phyloP scores from a whole-genome alignment of 2,797 vertebrate species.

The Paedocypris micromegethes region DNA sequence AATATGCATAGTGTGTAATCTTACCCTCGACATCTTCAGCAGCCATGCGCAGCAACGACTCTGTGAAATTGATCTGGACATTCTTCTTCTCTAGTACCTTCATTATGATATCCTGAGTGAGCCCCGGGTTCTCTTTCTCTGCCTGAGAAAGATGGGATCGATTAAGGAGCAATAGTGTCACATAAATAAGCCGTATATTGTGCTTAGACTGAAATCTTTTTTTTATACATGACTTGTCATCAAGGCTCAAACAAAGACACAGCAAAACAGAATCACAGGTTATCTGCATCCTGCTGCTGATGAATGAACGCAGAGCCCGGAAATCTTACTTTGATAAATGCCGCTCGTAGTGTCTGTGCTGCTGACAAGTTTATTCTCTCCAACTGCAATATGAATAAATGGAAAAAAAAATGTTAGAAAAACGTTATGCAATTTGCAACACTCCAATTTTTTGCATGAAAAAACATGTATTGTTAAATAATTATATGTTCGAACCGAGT shows the following conservation, averaged over 20 bases:
- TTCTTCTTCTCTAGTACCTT: conserved; percentile 99
- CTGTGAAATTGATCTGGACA: conserved; percentile 96
- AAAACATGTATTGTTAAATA: too few relatives aligned
- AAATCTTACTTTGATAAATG: conserved; percentile 92
- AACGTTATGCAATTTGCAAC: too few relatives aligned
- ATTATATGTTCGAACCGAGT: too few relatives aligned
- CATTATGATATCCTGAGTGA: conserved; percentile 98
- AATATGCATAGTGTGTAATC: background rate
- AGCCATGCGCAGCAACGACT: conserved; percentile 96
- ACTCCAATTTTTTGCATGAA: too few relatives aligned
- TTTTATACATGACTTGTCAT: background rate
- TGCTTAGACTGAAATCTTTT: conserved; percentile 3
- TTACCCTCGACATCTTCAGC: conserved; percentile 93
- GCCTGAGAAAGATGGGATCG: conserved; percentile 65
- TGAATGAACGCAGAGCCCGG: background rate
- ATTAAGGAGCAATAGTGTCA: conserved; percentile 33
- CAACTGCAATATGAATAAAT: conserved; percentile 69
- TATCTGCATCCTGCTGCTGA: conserved; percentile 3
- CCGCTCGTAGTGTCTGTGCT: conserved; percentile 96
- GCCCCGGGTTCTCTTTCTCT: conserved; percentile 96
- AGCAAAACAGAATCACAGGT: conserved; percentile 8
- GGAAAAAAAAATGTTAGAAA: conserved; percentile 1
- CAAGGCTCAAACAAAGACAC: background rate
- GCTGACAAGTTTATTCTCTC: conserved; percentile 97
- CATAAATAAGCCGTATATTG: background rate